phyloP scores from a whole-genome alignment of 1,140 invertebrate species.

The Caenorhabditis brenneri region DNA sequence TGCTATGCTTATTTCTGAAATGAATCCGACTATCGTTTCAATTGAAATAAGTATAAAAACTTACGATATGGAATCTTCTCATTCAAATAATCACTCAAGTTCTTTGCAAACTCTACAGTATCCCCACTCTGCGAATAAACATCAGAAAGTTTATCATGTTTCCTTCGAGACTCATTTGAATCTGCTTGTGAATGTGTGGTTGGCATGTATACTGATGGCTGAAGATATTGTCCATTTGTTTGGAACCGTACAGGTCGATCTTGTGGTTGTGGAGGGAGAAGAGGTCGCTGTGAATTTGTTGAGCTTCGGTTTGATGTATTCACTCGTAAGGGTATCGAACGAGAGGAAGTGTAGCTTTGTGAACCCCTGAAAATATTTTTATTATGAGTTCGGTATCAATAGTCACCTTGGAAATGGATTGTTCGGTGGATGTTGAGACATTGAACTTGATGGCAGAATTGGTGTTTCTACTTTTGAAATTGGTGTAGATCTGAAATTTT shows the following conservation, averaged over 20 bases:
- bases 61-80: slow-evolving; percentile 49
- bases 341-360: neutral
- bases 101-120: slow-evolving; percentile 55
- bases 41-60: too few relatives aligned
- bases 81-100: slow-evolving; percentile 52
- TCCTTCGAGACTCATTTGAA: slow-evolving; percentile 27
- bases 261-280: neutral
- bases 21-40: too few relatives aligned
- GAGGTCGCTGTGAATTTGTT: neutral
- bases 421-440: neutral
- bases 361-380: neutral
- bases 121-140: slow-evolving; percentile 52
- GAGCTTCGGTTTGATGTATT: neutral
- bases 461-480: slow-evolving; percentile 29
- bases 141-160: slow-evolving; percentile 50
- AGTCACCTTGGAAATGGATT: neutral
- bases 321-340: neutral
- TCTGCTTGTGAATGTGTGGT: slow-evolving; percentile 35
- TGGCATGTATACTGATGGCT: slow-evolving; percentile 33
- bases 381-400: neutral
- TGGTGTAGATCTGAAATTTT: neutral
- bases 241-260: slow-evolving; percentile 24
- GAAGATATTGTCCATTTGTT: neutral
- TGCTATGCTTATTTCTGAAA: slow-evolving; percentile 46
- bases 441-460: slow-evolving; percentile 5